A percentile compares a stretch with the other conserved stretches of the same genome.
phyloP scores from a whole-genome alignment of 1,140 invertebrate genomes.

The Chymomyza costata region DNA sequence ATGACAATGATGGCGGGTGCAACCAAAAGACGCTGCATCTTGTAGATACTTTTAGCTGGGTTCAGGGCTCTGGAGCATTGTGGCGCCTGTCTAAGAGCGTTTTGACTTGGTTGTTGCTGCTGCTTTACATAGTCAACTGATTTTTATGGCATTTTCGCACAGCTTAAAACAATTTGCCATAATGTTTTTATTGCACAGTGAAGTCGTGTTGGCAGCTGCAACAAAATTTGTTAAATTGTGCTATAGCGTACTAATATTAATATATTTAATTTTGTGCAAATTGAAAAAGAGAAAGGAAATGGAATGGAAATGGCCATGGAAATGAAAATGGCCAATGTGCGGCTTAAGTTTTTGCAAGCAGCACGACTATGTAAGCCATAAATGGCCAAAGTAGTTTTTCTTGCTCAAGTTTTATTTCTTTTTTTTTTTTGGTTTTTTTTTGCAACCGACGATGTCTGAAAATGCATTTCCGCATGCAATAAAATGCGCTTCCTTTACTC shows the following conservation, averaged over 20 bases:
- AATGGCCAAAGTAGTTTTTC: conserved; percentile 70
- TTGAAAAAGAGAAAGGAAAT: conserved; percentile 50
- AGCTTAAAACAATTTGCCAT: conserved; percentile 72
- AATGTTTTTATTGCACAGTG: conserved; percentile 61
- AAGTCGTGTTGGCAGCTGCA: conserved; percentile 48
- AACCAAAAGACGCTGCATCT: no score
- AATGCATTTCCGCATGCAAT: conserved; percentile 59
- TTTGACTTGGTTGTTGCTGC: conserved; percentile 1
- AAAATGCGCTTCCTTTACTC: no score
- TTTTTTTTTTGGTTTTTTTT: no score
- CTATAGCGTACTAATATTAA: conserved; percentile 22
- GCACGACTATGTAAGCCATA: conserved; percentile 38
- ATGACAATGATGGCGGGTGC: no score
- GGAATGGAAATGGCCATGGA: conserved; percentile 24
- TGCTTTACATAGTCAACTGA: conserved; percentile 70
- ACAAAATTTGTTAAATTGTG: conserved; percentile 11
- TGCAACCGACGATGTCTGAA: conserved; percentile 66
- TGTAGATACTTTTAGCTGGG: no score
- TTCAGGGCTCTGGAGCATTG: no score
- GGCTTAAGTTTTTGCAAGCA: conserved; percentile 5
- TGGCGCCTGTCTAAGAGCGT: not conserved
- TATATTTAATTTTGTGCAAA: conserved; percentile 51
- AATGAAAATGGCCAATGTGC: conserved; percentile 16
- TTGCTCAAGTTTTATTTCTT: conserved; percentile 21
- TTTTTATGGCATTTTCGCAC: conserved; percentile 70